Evolutionary conservation across 2,113 vertebrate species (phyloP).

Genomic region (Helogale parvula): DNA sequence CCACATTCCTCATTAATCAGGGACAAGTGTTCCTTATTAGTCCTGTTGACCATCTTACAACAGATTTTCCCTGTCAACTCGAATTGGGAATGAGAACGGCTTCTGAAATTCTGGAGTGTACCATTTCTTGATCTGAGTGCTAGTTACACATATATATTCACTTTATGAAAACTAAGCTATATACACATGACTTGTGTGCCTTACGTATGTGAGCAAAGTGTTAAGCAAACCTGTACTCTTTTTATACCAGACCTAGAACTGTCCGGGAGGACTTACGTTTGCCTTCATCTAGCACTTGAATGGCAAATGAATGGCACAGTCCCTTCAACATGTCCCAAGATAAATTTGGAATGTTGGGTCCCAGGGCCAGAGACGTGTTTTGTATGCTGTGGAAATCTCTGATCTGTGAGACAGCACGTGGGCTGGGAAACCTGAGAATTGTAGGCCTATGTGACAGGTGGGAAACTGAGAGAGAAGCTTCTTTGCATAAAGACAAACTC

Average conservation of each 20-base stretch:
- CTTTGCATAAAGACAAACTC: not conserved
- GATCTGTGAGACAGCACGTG: not conserved
- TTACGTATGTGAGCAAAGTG: not conserved
- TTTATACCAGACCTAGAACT: not conserved
- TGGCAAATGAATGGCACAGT: not conserved
- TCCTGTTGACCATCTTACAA: no score
- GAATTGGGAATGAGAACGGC: not conserved
- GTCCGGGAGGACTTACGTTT: not conserved
- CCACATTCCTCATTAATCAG: no score
- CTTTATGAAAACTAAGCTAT: not conserved
- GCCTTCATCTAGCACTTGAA: not conserved
- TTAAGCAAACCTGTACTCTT: not conserved
- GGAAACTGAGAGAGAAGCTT: not conserved
- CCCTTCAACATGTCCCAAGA: not conserved
- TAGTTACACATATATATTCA: not conserved
- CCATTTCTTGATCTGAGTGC: not conserved
- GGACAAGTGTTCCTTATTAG: no score
- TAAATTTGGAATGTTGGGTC: not conserved
- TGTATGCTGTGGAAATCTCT: not conserved
- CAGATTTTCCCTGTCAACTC: not conserved
- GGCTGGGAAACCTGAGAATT: not conserved
- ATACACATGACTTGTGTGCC: not conserved
- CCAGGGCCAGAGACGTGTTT: not conserved
- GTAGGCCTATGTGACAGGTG: not conserved
- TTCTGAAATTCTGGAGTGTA: not conserved